Base-by-base conservation (phyloP, 2,888 invertebrate genomes). In the Eristalis arbustorum region DNA sequence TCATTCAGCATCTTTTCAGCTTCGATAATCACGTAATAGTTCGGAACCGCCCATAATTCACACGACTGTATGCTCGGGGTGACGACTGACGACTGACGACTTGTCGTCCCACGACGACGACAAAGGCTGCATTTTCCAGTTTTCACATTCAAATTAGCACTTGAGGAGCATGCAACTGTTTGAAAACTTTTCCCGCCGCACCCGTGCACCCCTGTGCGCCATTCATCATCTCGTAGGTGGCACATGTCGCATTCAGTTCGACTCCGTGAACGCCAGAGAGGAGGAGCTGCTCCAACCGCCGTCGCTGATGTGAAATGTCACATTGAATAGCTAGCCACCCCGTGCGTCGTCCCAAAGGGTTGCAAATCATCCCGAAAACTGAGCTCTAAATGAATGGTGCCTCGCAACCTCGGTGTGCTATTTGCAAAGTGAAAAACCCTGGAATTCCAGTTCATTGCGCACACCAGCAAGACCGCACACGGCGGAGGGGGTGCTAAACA, bases 141-240 rank as follows among this genome's bases (percentile, higher is more conserved):
- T 83, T 83, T 80, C 88, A 76, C 79, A 88, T 88, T 84, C 76
- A 88, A 88, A 88, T 88, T 88, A 88, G 84, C 84, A 88, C 87
- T 79, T 72, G 78, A 83, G 83, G 73, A 83, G 78, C 87, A 75
- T 84, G 83, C 83, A 87, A 87, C 78, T 68, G 85, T 74, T 87
- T 71, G 76, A 68, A 71, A 87, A 87, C 66, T 82, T 80, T 85
- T 64, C 57, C 57, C 63, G 40, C 57, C 63, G 40, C 56, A n/a
- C 62, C 18, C 42, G 40, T n/a, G 14, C 42, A 59, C 14, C 8
- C 49, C 49, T 37, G 11, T 8, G 56, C 22, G 37, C 61, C 64
- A 75, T 76, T 28, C 67, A 73, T 76, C 79, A 76, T 71, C 31
- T 31, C 74, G 63, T 67, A 67, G 72, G 62, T 72, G 37, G 72